Evolutionary conservation across 2,113 vertebrate genomes (phyloP), one percentile per base, ranked within the genome.

Genomic region (Erythrocercus mccallii): DNA sequence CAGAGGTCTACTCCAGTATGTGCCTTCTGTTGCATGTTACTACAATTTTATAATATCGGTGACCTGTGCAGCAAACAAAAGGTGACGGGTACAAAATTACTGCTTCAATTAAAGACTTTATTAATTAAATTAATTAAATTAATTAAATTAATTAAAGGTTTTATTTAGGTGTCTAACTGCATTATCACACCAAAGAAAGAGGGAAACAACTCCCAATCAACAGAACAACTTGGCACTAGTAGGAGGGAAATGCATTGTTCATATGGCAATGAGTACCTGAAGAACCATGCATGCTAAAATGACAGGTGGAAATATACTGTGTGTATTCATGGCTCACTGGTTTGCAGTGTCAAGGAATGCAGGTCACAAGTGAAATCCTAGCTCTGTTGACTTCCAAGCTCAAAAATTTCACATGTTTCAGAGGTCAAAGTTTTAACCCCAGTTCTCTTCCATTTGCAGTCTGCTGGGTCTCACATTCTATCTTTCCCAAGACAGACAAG

Each of bases 41-140:
- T 58, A 15, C 15, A 22, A 1, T 25, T 81, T 70, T 76, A n/a
- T 51, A 88, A 2, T 42, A 76, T 6, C 0, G 0, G 50, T 44
- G 18, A 80, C 45, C n/a, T 22, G 27, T 30, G 33, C 74, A 80
- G 37, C 54, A 69, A 87, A 81, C 25, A 80, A 82, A 37, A 57
- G 60, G 30, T 12, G 66, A 54, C 9, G 19, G 76, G 47, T 35
- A 68, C 16, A 85, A 88, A 91, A 85, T 3, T 30, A 82, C 10
- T 31, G 22, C 62, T 72, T 69, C 58, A 66, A 6, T 61, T 85
- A 73, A 90, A 79, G 24, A 91, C 6, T 18, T n/a, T n/a, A n/a
- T n/a, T n/a, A n/a, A n/a, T n/a, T n/a, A n/a, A n/a, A n/a, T n/a
- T n/a, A n/a, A n/a, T n/a, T n/a, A n/a, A n/a, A n/a, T n/a, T n/a